Conservation (phyloP, 64 coral and sea anemone genomes). For the Montipora capricornis region DNA sequence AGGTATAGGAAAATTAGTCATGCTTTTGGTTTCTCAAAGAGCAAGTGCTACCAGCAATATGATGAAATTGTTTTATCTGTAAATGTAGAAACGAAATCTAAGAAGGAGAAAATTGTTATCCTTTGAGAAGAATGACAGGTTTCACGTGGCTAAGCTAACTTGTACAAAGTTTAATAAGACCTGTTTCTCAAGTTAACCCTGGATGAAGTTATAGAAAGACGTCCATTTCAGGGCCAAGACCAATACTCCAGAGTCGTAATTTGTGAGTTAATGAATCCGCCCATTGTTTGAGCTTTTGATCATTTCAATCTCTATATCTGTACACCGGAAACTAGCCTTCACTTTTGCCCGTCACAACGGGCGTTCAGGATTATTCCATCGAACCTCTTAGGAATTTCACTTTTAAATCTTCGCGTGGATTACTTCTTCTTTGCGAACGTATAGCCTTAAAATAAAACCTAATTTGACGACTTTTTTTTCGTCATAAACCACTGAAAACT, state of each 20-base stretch:
- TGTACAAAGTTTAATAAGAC: not conserved
- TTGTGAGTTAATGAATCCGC: slow-evolving; percentile 4
- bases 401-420: not conserved
- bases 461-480: slow-evolving; percentile 7
- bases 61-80: slow-evolving; percentile 16
- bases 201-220: not conserved
- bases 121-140: slow-evolving; percentile 28
- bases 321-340: slow-evolving; percentile 49
- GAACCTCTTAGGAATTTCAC: not conserved
- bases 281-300: not conserved
- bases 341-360: slow-evolving; percentile 40
- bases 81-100: slow-evolving; percentile 15
- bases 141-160: not conserved
- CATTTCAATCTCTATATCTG: slow-evolving; percentile 31
- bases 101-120: slow-evolving; percentile 59
- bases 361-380: slow-evolving; percentile 2
- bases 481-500: slow-evolving; percentile 25
- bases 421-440: not conserved
- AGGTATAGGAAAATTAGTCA: not conserved
- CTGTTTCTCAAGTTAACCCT: slow-evolving; percentile 1
- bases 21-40: not conserved
- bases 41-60: not conserved
- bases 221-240: not conserved
- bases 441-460: not conserved
- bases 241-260: not conserved